Evolutionary conservation across 1,140 invertebrate genomes (phyloP).

Genomic region (Brachionus sp.): DNA sequence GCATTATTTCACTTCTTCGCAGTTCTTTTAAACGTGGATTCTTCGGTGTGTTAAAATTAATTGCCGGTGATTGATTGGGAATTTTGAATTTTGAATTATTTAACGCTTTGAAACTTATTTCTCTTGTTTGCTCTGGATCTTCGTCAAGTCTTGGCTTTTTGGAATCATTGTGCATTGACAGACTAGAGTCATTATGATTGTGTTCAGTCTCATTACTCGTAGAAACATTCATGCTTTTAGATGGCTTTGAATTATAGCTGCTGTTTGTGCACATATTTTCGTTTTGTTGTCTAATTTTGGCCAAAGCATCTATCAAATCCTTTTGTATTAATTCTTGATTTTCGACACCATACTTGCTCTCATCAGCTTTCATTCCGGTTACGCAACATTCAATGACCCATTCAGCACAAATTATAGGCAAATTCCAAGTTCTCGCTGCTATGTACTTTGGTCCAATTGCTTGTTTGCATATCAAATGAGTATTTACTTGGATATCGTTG

Average conservation of each 20-base stretch:
- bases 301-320: constrained; percentile 17
- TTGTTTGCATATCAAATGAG: constrained; percentile 44
- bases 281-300: constrained; percentile 27
- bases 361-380: constrained; percentile 19
- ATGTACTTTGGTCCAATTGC: constrained; percentile 30
- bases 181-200: constrained; percentile 15
- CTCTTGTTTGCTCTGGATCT: background rate
- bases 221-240: background rate
- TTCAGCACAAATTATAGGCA: constrained; percentile 22
- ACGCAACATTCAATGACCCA: constrained; percentile 42
- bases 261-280: constrained; percentile 35
- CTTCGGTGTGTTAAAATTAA: background rate
- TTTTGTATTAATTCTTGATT: constrained; percentile 15
- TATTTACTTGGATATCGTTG: constrained; percentile 21
- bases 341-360: constrained; percentile 13
- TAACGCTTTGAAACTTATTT: background rate
- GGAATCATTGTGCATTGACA: constrained; percentile 26
- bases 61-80: background rate
- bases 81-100: constrained; percentile 25
- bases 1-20: background rate
- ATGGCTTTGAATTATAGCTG: background rate
- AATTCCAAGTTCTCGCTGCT: constrained; percentile 39
- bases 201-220: background rate
- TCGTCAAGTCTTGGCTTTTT: constrained; percentile 33
- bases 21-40: constrained; percentile 33